phyloP scores from a whole-genome alignment of 2,797 vertebrate species.

The Sebastes hubbsi region DNA sequence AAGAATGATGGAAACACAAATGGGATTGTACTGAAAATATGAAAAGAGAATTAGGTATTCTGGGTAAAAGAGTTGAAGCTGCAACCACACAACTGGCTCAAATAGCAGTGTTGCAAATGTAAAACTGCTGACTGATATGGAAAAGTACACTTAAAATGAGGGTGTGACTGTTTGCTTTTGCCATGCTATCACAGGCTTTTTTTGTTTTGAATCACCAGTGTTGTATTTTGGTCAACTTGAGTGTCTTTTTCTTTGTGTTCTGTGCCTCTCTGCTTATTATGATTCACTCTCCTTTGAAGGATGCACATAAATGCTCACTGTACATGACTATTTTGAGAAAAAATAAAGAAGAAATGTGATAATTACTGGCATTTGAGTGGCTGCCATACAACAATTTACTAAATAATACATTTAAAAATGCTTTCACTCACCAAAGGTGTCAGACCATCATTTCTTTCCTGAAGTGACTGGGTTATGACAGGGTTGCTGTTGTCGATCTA shows the following conservation, averaged over 20 bases:
- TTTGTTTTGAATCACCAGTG: slow-evolving; percentile 18
- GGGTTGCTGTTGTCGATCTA: neutral
- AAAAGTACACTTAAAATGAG: neutral
- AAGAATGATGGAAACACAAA: neutral
- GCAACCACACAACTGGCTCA: neutral
- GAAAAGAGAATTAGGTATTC: neutral
- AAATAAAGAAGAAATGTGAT: slow-evolving; percentile 61
- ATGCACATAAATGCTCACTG: slow-evolving; percentile 52
- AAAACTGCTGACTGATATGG: neutral
- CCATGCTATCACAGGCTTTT: neutral
- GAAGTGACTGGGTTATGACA: neutral
- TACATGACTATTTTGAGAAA: slow-evolving; percentile 54
- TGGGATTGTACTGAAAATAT: neutral
- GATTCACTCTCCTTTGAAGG: slow-evolving; percentile 29
- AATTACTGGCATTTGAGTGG: slow-evolving; percentile 3
- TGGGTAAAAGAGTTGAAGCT: neutral
- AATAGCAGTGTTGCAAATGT: neutral
- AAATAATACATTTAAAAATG: neutral
- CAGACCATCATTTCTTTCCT: neutral
- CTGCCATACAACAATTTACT: neutral
- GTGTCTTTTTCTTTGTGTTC: slow-evolving; percentile 55
- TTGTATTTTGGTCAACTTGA: slow-evolving; percentile 48
- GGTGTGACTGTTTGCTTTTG: neutral
- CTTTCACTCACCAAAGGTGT: neutral
- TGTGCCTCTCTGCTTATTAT: slow-evolving; percentile 59